Base-by-base conservation (phyloP, 2,888 invertebrate species). In the Himalopsyche anomala region DNA sequence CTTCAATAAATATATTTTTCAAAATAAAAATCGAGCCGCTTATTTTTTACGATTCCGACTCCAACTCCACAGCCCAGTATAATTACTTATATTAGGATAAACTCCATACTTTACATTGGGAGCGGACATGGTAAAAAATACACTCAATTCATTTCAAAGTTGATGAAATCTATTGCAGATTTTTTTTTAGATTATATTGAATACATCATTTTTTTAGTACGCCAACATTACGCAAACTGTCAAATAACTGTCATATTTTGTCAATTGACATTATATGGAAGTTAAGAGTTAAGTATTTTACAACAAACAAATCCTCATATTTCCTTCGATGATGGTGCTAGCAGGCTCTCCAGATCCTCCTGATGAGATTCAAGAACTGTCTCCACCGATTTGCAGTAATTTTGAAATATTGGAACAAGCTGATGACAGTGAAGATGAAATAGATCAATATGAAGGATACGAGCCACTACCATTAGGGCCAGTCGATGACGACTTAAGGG, bases 381-480 rank as follows among this genome's bases (percentile, higher is more conserved):
- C 91, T 62, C 92, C 92, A 38, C 93, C 92, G 4, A 90, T 92
- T 11, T 90, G 92, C 84, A 91, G 91, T 86, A 91, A 91, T 86
- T 89, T 92, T 17, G 89, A 91, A 84, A 90, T 91, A 88, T 91
- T 91, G 79, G 92, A 91, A 15, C 90, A 91, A 81, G 90, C 90
- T 9, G 90, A 90, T 17, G 94, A 90, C 87, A 90, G 89, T 17
- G 94, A 94, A 74, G 93, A 93, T 85, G 94, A 94, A 86, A 93
- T 93, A 9, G 92, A 94, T 87, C 92, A 92, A 80, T 91, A 94
- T 89, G 93, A 93, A 85, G 94, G 94, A 4, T 94, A 94, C 89
- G 92, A 94, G 89, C 94, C 93, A 1, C 89, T 94, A 74, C 92
- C 94, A 0, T 92, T 93, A 89, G 93, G 91, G 0, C 92, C 92